These are phyloP conservation scores for Oreochromis niloticus DNA, from an alignment of 2,113 vertebrate species.

Conservation along the genomic window DNA sequence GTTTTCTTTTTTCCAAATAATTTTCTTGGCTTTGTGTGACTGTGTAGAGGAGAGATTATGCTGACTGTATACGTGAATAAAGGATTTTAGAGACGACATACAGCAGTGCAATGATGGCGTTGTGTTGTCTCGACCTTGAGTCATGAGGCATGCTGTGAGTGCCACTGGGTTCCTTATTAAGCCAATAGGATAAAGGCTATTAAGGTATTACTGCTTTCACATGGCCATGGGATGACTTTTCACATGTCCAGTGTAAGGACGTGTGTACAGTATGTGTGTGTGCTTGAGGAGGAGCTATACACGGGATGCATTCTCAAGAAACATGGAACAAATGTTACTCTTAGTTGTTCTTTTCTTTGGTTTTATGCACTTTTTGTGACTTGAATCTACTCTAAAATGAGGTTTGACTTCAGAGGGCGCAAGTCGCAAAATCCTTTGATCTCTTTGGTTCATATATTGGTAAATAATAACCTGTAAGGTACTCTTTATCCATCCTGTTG, in stretches of 20 bases:
- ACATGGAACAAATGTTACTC: background rate
- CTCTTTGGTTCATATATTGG: background rate
- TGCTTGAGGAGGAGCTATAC: background rate
- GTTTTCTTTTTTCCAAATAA: conserved; percentile 43
- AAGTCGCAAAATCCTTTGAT: background rate
- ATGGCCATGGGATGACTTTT: conserved; percentile 52
- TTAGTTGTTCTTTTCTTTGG: background rate
- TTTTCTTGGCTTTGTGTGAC: conserved; percentile 16
- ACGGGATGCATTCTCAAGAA: background rate
- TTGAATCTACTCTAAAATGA: background rate
- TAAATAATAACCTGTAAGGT: background rate
- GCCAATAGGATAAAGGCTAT: conserved; percentile 66
- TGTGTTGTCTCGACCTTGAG: conserved; percentile 37
- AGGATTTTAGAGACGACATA: conserved; percentile 41
- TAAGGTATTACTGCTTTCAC: conserved; percentile 65
- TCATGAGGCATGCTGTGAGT: background rate
- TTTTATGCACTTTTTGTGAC: background rate
- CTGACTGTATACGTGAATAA: conserved; percentile 52
- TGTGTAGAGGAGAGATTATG: conserved; percentile 35
- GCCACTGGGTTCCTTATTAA: conserved; percentile 56
- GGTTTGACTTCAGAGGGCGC: background rate
- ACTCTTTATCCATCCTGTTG: background rate
- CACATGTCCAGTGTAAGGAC: conserved; percentile 36
- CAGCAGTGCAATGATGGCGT: background rate
- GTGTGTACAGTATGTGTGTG: background rate